Conservation (phyloP, 2,113 vertebrate species). For the Paradisaea rubra region DNA sequence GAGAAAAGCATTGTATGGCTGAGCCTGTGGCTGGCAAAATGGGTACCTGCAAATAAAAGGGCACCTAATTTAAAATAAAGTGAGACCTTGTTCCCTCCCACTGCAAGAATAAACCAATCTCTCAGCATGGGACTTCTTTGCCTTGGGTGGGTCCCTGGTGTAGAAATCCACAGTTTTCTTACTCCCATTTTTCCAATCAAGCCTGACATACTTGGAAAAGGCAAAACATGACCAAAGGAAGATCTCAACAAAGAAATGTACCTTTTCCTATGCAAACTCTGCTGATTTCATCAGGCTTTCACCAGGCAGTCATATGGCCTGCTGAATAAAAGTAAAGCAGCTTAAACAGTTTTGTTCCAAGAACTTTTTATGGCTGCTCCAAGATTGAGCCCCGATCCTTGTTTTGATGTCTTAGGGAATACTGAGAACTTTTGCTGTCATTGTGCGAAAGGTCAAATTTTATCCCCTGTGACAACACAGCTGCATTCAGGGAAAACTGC, state of each 20-base stretch:
- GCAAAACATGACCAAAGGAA: not conserved
- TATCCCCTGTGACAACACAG: not conserved
- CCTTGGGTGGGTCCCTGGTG: not conserved
- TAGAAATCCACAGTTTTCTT: not conserved
- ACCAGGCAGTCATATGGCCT: accelerated
- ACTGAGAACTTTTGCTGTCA: not conserved
- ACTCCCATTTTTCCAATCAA: not conserved
- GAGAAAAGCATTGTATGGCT: not conserved
- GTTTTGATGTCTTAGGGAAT: not conserved
- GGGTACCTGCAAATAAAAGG: not conserved
- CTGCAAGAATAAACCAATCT: not conserved
- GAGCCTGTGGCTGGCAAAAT: not conserved
- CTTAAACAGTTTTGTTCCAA: not conserved
- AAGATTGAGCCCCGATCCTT: not conserved
- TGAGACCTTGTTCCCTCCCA: not conserved
- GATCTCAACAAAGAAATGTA: not conserved
- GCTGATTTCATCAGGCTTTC: not conserved
- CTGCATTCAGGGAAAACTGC: not conserved
- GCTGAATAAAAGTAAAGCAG: not conserved
- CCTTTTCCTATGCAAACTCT: not conserved
- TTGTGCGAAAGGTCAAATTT: not conserved
- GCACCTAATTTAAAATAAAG: not conserved
- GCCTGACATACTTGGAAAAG: not conserved
- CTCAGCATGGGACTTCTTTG: not conserved
- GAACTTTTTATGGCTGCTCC: not conserved